phyloP scores from a whole-genome alignment of 2,888 invertebrate species.

The Drosophila mimetica region DNA sequence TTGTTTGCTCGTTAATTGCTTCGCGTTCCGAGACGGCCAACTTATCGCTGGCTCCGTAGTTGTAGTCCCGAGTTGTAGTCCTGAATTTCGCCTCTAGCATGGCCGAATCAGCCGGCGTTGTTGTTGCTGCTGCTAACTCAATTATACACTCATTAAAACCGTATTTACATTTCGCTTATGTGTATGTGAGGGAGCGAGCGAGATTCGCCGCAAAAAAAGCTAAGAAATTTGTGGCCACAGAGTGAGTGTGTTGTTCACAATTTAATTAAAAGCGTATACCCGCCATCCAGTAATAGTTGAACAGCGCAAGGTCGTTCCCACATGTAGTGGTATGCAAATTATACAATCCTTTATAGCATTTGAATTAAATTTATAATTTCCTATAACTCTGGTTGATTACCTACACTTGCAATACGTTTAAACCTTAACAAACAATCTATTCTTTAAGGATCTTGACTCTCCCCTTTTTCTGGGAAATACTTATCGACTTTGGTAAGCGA shows the following conservation, averaged over 20 bases:
- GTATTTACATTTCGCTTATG: slow-evolving; percentile 37
- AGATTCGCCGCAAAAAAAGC: slow-evolving; percentile 33
- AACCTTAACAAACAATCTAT: neutral
- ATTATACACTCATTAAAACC: slow-evolving; percentile 56
- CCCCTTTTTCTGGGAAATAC: slow-evolving; percentile 13
- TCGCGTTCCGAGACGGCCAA: slow-evolving; percentile 38
- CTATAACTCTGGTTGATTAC: neutral
- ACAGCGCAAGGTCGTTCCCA: slow-evolving; percentile 15
- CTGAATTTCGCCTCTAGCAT: slow-evolving; percentile 2
- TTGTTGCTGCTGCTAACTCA: slow-evolving; percentile 46
- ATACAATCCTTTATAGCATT: neutral
- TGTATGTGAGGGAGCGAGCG: slow-evolving; percentile 14
- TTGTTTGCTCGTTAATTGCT: slow-evolving; percentile 51
- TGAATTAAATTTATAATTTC: neutral
- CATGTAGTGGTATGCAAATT: neutral
- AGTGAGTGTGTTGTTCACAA: slow-evolving; percentile 40
- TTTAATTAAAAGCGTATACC: slow-evolving; percentile 43
- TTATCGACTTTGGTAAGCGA: slow-evolving; percentile 33
- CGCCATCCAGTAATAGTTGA: slow-evolving; percentile 16
- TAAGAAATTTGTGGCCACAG: slow-evolving; percentile 40
- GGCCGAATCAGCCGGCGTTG: slow-evolving; percentile 17
- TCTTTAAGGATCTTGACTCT: neutral
- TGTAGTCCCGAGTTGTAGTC: slow-evolving; percentile 5
- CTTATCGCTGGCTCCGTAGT: slow-evolving; percentile 29
- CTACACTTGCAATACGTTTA: too few relatives aligned